Percentiles rank a stretch among this genome's conserved stretches.
Conservation (phyloP, 2,888 invertebrate species). For the Unio delphinus region DNA sequence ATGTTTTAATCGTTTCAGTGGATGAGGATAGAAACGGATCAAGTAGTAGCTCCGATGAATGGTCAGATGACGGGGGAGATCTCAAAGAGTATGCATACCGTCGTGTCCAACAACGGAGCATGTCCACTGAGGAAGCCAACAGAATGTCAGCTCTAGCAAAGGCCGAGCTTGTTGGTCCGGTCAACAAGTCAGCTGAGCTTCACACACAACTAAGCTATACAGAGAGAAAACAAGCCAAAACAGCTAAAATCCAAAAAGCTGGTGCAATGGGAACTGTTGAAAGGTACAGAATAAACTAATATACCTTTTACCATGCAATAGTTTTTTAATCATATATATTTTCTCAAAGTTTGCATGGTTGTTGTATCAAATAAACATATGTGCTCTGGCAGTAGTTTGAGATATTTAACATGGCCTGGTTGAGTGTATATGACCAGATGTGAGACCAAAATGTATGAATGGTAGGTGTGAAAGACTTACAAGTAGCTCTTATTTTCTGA, state of each 20-base stretch:
- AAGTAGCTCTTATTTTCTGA: too few relatives aligned
- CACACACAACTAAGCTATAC: slow-evolving; percentile 60
- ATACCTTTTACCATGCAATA: too few relatives aligned
- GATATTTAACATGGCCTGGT: too few relatives aligned
- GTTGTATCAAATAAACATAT: too few relatives aligned
- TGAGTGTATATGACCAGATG: too few relatives aligned
- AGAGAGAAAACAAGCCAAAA: slow-evolving; percentile 53
- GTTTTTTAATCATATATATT: too few relatives aligned
- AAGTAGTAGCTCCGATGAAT: slow-evolving; percentile 49
- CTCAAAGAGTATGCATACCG: slow-evolving; percentile 38
- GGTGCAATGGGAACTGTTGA: slow-evolving; percentile 54
- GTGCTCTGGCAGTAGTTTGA: too few relatives aligned
- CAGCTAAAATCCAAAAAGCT: slow-evolving; percentile 55
- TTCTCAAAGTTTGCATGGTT: too few relatives aligned
- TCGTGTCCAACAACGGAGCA: slow-evolving; percentile 29
- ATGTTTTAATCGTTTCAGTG: neutral
- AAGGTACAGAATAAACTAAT: slow-evolving; percentile 25
- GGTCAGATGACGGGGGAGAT: slow-evolving; percentile 50
- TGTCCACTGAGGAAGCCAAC: slow-evolving; percentile 35
- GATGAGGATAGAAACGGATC: slow-evolving; percentile 29
- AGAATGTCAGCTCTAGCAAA: slow-evolving; percentile 12
- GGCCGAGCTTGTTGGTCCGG: slow-evolving; percentile 47
- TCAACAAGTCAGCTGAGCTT: slow-evolving; percentile 55
- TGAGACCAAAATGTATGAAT: too few relatives aligned
- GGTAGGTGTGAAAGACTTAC: too few relatives aligned